Conservation (phyloP, 2,113 vertebrate species). For the Neodon shergylaensis region DNA sequence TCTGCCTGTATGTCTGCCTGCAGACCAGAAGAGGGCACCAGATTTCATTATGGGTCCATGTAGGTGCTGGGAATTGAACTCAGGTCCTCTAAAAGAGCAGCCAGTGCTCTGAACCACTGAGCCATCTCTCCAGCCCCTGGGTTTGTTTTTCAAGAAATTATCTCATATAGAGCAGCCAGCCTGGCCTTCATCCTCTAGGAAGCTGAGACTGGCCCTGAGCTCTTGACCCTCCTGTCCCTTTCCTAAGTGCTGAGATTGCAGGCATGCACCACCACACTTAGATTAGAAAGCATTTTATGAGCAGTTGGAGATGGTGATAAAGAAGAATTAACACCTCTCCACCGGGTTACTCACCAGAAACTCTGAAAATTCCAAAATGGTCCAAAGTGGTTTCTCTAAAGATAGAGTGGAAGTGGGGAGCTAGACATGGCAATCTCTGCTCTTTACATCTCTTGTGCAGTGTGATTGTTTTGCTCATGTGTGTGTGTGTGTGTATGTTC, state of each 20-base stretch:
- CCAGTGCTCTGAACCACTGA: neutral
- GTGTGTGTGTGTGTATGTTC: neutral
- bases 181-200: no score
- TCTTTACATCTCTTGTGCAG: neutral
- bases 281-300: neutral
- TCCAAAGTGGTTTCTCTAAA: neutral
- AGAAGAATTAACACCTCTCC: neutral
- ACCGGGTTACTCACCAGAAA: neutral
- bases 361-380: neutral
- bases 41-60: neutral
- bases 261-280: neutral
- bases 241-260: neutral
- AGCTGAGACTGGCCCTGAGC: neutral
- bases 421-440: neutral
- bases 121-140: neutral
- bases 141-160: neutral
- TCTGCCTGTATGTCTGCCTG: neutral
- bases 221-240: neutral
- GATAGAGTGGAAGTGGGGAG: neutral
- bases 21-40: neutral
- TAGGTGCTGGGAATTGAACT: neutral
- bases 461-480: neutral
- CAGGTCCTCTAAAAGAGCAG: neutral
- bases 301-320: neutral
- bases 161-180: neutral